phyloP scores from a whole-genome alignment of 2,797 vertebrate species.

The Spondyliosoma cantharus region DNA sequence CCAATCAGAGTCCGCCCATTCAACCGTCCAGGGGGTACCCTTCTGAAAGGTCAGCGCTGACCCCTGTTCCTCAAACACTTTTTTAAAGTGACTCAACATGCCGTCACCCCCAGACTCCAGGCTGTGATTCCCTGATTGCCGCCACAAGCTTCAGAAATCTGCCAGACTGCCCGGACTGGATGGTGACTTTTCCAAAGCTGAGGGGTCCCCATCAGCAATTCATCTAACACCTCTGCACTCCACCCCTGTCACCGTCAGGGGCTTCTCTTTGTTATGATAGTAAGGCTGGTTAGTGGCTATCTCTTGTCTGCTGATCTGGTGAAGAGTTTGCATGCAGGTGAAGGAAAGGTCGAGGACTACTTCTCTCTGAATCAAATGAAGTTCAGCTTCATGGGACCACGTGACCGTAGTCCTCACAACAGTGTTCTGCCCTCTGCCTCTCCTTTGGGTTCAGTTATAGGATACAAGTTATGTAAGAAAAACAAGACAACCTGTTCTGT shows the following conservation, averaged over 20 bases:
- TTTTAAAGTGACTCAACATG: constrained; percentile 1
- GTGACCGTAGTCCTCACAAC: background rate
- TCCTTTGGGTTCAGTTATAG: background rate
- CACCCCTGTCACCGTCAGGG: background rate
- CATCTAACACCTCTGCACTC: background rate
- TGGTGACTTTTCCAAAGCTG: background rate
- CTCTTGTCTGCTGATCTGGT: background rate
- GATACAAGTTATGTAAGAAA: background rate
- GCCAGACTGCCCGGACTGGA: background rate
- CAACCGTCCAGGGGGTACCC: too few species aligned
- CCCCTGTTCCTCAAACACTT: background rate
- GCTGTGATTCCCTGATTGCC: constrained; percentile 10
- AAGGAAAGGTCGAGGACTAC: background rate
- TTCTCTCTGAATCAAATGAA: background rate
- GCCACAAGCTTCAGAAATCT: background rate
- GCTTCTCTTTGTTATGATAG: too few species aligned
- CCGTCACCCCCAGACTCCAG: background rate
- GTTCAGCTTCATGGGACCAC: background rate
- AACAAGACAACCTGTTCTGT: background rate
- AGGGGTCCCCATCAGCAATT: background rate
- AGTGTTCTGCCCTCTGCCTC: background rate
- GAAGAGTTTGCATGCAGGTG: background rate
- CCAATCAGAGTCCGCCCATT: background rate
- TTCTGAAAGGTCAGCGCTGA: constrained; percentile 9
- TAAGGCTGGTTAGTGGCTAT: background rate